Evolutionary conservation across 2,797 vertebrate species (phyloP).

Genomic region (Crypturellus tataupa): DNA sequence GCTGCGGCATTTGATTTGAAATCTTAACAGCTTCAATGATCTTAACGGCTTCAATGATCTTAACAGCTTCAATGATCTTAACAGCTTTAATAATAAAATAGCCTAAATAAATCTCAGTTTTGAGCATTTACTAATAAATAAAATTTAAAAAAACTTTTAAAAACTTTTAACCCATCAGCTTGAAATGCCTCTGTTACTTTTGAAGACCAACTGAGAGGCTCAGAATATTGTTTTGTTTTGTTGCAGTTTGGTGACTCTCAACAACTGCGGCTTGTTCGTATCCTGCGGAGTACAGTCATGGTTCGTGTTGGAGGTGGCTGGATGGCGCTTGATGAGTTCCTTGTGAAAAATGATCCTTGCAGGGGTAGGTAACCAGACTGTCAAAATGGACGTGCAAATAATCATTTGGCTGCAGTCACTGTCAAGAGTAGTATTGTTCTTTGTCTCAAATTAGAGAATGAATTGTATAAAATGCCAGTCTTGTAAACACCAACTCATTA

Average conservation of each 20-base stretch:
- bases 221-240: constrained; percentile 56
- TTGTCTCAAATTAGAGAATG: constrained; percentile 20
- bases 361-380: constrained; percentile 86
- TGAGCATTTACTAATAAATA: constrained; percentile 80
- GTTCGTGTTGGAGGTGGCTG: constrained; percentile 98
- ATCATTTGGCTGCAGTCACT: constrained; percentile 3
- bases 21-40: constrained; percentile 70
- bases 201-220: constrained; percentile 8
- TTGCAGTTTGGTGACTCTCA: constrained; percentile 97
- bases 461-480: constrained; percentile 38
- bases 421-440: not conserved
- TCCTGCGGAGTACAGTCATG: constrained; percentile 98
- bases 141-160: constrained; percentile 56
- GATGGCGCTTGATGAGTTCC: constrained; percentile 99
- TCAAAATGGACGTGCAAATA: not conserved
- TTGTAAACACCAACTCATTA: constrained; percentile 51
- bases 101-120: constrained; percentile 50
- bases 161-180: constrained; percentile 42
- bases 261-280: constrained; percentile 96
- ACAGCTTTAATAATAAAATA: constrained; percentile 66
- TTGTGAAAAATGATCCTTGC: constrained; percentile 99
- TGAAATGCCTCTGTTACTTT: not conserved
- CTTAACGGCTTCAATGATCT: constrained; percentile 72
- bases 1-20: constrained; percentile 65
- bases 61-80: constrained; percentile 74